A percentile compares a stretch with the other conserved stretches of the same genome.
phyloP scores from a whole-genome alignment of 2,888 invertebrate genomes.

The Meliscaeva auricollis region DNA sequence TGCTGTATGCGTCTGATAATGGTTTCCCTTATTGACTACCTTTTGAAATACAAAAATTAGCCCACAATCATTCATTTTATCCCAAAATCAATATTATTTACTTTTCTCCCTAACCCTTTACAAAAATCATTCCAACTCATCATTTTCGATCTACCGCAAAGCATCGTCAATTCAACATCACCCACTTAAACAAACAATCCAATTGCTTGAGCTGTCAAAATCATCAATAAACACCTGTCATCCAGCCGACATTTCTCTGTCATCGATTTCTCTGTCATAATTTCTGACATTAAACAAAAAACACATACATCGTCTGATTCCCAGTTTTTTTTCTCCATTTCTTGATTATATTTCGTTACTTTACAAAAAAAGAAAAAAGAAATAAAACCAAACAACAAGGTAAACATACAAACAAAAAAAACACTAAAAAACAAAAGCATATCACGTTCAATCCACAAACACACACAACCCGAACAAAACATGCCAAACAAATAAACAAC shows the following conservation, averaged over 20 bases:
- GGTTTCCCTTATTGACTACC: too few relatives aligned
- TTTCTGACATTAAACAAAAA: slow-evolving; percentile 57
- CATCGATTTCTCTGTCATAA: slow-evolving; percentile 66
- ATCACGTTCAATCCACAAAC: slow-evolving; percentile 31
- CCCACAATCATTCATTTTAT: too few relatives aligned
- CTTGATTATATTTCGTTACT: background rate
- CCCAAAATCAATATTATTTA: too few relatives aligned
- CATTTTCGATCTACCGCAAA: background rate
- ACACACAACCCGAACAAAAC: background rate
- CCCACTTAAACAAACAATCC: slow-evolving; percentile 23
- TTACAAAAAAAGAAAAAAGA: slow-evolving; percentile 1
- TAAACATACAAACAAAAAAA: background rate
- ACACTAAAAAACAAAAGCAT: slow-evolving; percentile 45
- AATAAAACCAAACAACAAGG: background rate
- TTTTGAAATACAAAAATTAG: too few relatives aligned
- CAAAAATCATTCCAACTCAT: background rate
- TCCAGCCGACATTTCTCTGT: slow-evolving; percentile 50
- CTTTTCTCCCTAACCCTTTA: too few relatives aligned
- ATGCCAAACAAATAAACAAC: slow-evolving; percentile 58
- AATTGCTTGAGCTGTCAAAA: slow-evolving; percentile 60
- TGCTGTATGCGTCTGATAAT: too few relatives aligned
- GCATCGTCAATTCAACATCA: background rate
- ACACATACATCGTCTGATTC: slow-evolving; percentile 26
- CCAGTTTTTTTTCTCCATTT: background rate
- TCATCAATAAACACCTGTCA: slow-evolving; percentile 69